A percentile compares a stretch with the other conserved stretches of the same genome.
Evolutionary conservation across 2,797 vertebrate species (phyloP).

Genomic region (Margarornis squamiger): DNA sequence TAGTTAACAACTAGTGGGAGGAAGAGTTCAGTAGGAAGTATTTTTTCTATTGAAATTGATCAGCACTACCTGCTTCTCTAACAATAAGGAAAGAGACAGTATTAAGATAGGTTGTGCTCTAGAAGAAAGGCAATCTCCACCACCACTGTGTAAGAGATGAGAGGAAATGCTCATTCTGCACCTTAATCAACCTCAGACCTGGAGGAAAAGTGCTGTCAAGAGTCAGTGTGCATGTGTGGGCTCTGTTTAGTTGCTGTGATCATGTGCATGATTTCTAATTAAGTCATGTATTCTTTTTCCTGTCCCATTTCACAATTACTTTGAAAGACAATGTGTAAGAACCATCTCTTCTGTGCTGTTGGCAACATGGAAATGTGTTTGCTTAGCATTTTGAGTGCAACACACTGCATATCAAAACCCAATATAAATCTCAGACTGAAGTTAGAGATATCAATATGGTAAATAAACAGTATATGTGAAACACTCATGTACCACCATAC

Average conservation of each 20-base stretch:
- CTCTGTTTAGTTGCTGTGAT: not conserved
- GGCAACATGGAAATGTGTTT: not conserved
- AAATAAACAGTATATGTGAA: constrained; percentile 34
- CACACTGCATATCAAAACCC: not conserved
- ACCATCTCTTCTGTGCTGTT: not conserved
- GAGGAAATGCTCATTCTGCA: not conserved
- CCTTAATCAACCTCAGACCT: not conserved
- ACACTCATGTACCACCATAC: not conserved
- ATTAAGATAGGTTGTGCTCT: not conserved
- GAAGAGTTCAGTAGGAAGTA: not conserved
- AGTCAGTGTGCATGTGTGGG: not conserved
- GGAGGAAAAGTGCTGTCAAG: not conserved
- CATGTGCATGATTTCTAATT: not conserved
- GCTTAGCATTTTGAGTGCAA: not conserved
- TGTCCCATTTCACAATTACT: not conserved
- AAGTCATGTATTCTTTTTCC: not conserved
- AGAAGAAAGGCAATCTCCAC: not conserved
- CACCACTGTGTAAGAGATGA: not conserved
- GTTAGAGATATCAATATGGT: not conserved
- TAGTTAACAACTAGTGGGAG: not conserved
- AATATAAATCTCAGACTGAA: not conserved
- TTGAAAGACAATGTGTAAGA: not conserved
- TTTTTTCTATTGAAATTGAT: not conserved
- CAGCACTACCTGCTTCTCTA: not conserved
- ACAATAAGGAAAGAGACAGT: not conserved